Evolutionary conservation across 2,888 invertebrate species (phyloP), one percentile per base, ranked within the genome.

Genomic region (Nowickia ferox): DNA sequence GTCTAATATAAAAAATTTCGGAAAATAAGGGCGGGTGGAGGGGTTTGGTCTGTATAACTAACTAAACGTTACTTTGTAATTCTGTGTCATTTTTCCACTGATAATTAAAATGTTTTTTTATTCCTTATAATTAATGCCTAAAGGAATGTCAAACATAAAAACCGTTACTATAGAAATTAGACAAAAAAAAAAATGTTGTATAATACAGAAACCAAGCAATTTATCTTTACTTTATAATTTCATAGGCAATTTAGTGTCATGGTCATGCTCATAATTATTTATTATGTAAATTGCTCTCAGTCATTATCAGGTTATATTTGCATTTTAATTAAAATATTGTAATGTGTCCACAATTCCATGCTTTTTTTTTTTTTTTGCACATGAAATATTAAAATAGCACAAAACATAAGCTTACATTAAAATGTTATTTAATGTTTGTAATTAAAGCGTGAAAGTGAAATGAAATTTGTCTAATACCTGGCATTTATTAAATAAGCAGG

Each of bases 241-340:
- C 19, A 19, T 44, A 13, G 19, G 44, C 42, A n/a, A 42, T 42
- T 42, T 38, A 61, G 15, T 61, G 63, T 63, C 63, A 63, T 6
- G 63, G 63, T 63, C 63, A 19, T 19, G 63, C 44, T 63, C 19
- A 63, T 44, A 63, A 63, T 61, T 44, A 19, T 42, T 63, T 44
- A 19, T 17, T 17, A 5, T 61, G 40, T 44, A 44, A 63, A 63
- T 63, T 17, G 42, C 13, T 19, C 63, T 19, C 19, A 2, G 19
- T 44, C 42, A 13, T 63, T 44, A 44, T 63, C 63, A 63, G 63
- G 44, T 44, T 19, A 44, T 44, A 63, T 63, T 63, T 63, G 44
- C 22, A 11, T 63, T 44, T 17, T 63, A 63, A 44, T 63, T 63
- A 63, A 19, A 63, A 63, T 5, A 19, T 19, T 22, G n/a, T 19